Percentiles rank a stretch among this genome's conserved stretches.
Evolutionary conservation across 2,113 vertebrate genomes (phyloP).

Genomic region (Periophthalmodon schlosseri): DNA sequence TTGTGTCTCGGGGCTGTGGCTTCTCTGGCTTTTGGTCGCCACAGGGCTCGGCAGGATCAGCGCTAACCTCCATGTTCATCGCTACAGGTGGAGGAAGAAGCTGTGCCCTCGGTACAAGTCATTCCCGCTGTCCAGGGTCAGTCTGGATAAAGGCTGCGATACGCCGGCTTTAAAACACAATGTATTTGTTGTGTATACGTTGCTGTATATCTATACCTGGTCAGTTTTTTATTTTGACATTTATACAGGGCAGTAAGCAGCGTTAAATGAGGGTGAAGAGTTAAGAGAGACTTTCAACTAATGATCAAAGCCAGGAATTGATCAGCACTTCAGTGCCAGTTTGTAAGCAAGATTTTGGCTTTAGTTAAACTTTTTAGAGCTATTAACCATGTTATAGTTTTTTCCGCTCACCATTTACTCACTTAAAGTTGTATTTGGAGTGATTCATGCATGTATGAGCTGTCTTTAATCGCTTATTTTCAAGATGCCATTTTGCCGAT

Average conservation of each 20-base stretch:
- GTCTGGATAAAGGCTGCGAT: neutral
- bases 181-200: neutral
- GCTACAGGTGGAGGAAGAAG: slow-evolving; percentile 66
- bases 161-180: neutral
- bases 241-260: neutral
- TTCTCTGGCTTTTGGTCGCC: slow-evolving; percentile 52
- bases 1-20: slow-evolving; percentile 65
- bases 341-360: too few species aligned
- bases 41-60: slow-evolving; percentile 45
- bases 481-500: too few species aligned
- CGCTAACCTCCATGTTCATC: slow-evolving; percentile 61
- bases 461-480: too few species aligned
- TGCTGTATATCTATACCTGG: neutral
- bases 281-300: neutral
- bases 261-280: neutral
- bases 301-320: neutral
- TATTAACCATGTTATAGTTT: too few species aligned
- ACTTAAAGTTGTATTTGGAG: too few species aligned
- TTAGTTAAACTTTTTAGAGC: too few species aligned
- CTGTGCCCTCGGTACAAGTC: slow-evolving; percentile 35
- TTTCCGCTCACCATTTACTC: too few species aligned
- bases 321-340: neutral
- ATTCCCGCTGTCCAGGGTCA: neutral
- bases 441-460: too few species aligned
- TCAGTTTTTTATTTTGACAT: neutral